Evolutionary conservation across 2,797 vertebrate species (phyloP).

Genomic region (Hoplostethus atlanticus): DNA sequence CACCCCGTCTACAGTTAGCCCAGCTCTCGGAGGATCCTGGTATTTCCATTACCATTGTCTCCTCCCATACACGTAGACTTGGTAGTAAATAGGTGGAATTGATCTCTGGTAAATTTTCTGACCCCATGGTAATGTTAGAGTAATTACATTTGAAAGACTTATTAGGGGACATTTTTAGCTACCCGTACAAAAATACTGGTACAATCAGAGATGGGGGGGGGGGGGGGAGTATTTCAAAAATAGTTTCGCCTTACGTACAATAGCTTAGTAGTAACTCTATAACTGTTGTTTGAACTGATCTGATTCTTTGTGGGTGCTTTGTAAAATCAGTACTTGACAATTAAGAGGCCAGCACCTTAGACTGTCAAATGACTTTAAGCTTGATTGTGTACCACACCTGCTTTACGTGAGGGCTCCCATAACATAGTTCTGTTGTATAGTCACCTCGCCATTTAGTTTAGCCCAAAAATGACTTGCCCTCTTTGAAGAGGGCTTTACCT

Average conservation of each 20-base stretch:
- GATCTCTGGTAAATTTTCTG: conserved; percentile 48
- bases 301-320: background rate
- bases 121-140: conserved; percentile 30
- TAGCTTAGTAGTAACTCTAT: background rate
- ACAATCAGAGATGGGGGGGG: background rate
- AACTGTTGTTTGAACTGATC: background rate
- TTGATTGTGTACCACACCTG: conserved; percentile 23
- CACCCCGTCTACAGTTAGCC: conserved; percentile 38
- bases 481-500: conserved; percentile 31
- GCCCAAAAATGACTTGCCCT: conserved; percentile 33
- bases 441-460: background rate
- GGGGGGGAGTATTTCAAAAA: background rate
- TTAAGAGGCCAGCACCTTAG: background rate
- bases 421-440: conserved; percentile 35
- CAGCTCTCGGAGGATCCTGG: conserved; percentile 33
- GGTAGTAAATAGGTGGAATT: conserved; percentile 59
- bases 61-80: conserved; percentile 10
- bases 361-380: background rate
- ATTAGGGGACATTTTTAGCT: background rate
- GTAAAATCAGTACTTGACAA: background rate
- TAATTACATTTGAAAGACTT: conserved; percentile 24
- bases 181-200: background rate
- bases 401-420: conserved; percentile 56
- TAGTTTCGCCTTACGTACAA: background rate
- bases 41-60: conserved; percentile 42